phyloP scores from a whole-genome alignment of 1,140 invertebrate genomes.

The Trichogramma pretiosum region DNA sequence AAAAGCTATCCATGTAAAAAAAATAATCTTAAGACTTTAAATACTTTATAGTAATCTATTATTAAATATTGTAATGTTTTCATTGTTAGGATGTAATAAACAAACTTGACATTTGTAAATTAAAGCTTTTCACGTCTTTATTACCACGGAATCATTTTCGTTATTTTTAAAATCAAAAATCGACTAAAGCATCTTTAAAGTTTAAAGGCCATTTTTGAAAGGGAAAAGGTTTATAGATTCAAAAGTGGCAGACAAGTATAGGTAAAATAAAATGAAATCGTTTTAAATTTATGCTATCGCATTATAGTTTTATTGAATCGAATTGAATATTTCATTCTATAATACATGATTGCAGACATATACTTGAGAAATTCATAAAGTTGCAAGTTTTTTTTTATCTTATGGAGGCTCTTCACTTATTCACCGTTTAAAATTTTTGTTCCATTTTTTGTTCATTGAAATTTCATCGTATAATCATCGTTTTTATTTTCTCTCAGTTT shows the following conservation, averaged over 20 bases:
- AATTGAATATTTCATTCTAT: slow-evolving; percentile 37
- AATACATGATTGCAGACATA: slow-evolving; percentile 42
- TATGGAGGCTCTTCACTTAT: slow-evolving; percentile 35
- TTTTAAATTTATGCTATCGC: slow-evolving; percentile 30
- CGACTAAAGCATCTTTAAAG: neutral
- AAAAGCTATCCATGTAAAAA: slow-evolving; percentile 22
- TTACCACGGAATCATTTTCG: neutral
- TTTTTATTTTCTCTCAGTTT: too few relatives aligned
- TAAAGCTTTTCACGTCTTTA: too few relatives aligned
- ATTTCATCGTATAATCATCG: slow-evolving; percentile 32
- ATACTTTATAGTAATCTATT: slow-evolving; percentile 8
- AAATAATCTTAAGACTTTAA: too few relatives aligned
- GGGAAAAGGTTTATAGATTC: neutral
- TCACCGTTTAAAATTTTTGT: too few relatives aligned
- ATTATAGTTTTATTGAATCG: slow-evolving; percentile 40
- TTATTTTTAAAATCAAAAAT: neutral
- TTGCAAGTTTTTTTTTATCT: slow-evolving; percentile 36
- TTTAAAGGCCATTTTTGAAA: neutral
- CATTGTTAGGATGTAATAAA: slow-evolving; percentile 20
- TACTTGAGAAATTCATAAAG: slow-evolving; percentile 38
- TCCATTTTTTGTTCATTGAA: too few relatives aligned
- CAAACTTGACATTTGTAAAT: slow-evolving; percentile 10
- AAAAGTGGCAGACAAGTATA: neutral
- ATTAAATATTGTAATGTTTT: slow-evolving; percentile 15
- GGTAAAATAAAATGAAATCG: neutral